Evolutionary conservation across 2,113 vertebrate genomes (phyloP), one percentile per base, ranked within the genome.

Genomic region (Oreotrochilus melanogaster): DNA sequence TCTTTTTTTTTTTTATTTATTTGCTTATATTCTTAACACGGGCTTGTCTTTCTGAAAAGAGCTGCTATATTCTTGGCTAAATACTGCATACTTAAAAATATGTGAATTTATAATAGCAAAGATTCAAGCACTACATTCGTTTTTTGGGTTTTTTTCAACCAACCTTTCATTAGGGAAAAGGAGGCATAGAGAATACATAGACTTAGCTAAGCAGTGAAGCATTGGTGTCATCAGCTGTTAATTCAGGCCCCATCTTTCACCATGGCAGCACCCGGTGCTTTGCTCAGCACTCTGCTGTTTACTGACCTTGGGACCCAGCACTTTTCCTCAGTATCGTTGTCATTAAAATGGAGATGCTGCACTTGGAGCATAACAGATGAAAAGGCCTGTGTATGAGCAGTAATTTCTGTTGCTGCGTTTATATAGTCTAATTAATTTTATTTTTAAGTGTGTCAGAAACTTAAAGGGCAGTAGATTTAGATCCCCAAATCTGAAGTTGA

Each of bases 1-100:
- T 13, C 4, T 33, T 37, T 37, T 37, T 37, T n/a, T 37, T 2
- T 12, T 4, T 62, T 27, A 6, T 5, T 0, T 45, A 13, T 27
- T 47, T n/a, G 4, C 4, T 2, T 50, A 1, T 28, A 2, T 58
- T 39, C 1, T 30, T 43, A 48, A 9, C 3, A 5, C 6, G 1
- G 4, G 11, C 1, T 73, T 66, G 10, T 18, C 1, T 28, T 51
- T 45, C 61, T 57, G 39, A 60, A 89, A 51, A 30, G 30, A 73
- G 2, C 31, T 62, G 16, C 31, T 30, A 15, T 0, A 0, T 56
- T 51, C 2, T 56, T 71, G 22, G 9, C 6, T 45, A 43, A 74
- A 31, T n/a, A 19, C 5, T 18, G 7, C 16, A 1, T 33, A 2
- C 15, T 61, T 76, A 31, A 81, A 67, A 53, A 58, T 18, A 30